These are phyloP conservation scores for Drosophila gaucha DNA, from an alignment of 2,888 invertebrate species.

Conservation along the genomic window DNA sequence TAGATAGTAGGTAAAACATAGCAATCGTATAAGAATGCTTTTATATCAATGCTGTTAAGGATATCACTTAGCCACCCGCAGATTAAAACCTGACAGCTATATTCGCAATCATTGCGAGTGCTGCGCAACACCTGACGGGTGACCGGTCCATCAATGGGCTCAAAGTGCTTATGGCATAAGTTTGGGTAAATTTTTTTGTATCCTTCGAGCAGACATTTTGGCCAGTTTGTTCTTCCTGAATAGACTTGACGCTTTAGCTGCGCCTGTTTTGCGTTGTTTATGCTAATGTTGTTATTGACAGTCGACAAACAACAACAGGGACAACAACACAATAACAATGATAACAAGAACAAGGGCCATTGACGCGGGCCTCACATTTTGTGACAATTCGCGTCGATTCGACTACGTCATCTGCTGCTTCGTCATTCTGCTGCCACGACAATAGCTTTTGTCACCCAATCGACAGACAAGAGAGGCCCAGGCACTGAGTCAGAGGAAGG, in stretches of 20 bases:
- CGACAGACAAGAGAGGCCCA: not conserved
- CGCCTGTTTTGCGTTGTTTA: conserved; percentile 2
- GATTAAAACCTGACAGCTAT: not conserved
- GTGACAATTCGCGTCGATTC: conserved; percentile 43
- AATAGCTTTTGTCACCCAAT: conserved; percentile 38
- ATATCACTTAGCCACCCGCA: not conserved
- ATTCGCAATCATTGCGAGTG: conserved; percentile 26
- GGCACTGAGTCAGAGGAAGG: conserved; percentile 23
- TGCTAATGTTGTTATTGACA: conserved; percentile 46
- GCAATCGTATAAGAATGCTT: too few species aligned
- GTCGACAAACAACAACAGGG: conserved; percentile 32
- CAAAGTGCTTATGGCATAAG: conserved; percentile 56
- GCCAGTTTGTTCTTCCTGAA: conserved; percentile 52
- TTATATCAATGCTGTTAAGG: too few species aligned
- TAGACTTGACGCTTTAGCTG: conserved; percentile 35
- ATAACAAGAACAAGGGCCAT: conserved; percentile 24
- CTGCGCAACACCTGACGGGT: conserved; percentile 27
- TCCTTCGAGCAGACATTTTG: conserved; percentile 14
- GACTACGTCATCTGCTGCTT: not conserved
- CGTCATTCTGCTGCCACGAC: not conserved
- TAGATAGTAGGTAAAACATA: not conserved
- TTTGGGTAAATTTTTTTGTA: conserved; percentile 40
- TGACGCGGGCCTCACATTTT: conserved; percentile 57
- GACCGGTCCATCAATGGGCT: conserved; percentile 37
- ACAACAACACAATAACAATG: conserved; percentile 15